A percentile compares a stretch with the other conserved stretches of the same genome.
Conservation (phyloP, 2,888 invertebrate species). For the Peribatodes rhomboidaria region DNA sequence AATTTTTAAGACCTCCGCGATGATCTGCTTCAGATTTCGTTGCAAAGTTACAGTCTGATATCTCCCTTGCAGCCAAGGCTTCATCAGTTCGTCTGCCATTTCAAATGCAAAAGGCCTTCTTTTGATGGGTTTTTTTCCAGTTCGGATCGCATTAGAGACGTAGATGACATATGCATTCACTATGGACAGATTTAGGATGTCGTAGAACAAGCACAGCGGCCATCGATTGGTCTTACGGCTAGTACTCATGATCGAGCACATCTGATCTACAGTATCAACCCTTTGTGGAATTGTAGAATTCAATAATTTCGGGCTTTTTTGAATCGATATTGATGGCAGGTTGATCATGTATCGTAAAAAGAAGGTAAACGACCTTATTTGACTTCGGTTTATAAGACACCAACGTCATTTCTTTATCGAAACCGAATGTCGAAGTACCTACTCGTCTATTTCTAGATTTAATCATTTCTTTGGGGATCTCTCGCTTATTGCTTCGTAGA, state of each 20-base stretch:
- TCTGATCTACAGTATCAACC: conserved; percentile 43
- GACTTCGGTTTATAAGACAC: conserved; percentile 23
- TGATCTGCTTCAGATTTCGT: conserved; percentile 35
- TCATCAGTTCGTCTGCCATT: conserved; percentile 28
- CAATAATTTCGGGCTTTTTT: conserved; percentile 21
- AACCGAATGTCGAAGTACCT: conserved; percentile 34
- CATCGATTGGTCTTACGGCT: conserved; percentile 42
- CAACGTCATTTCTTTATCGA: conserved; percentile 31
- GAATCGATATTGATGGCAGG: conserved; percentile 22
- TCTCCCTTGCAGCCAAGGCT: conserved; percentile 39
- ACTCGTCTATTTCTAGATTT: conserved; percentile 8
- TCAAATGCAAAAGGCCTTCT: conserved; percentile 11
- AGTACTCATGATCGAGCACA: conserved; percentile 43
- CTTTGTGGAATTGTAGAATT: conserved; percentile 10
- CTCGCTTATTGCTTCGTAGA: conserved; percentile 3
- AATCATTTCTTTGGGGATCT: background rate
- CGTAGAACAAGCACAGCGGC: conserved; percentile 42
- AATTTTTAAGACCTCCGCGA: conserved; percentile 34
- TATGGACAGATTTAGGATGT: conserved; percentile 39
- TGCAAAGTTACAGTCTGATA: conserved; percentile 39
- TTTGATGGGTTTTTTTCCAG: conserved; percentile 14
- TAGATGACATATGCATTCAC: conserved; percentile 35
- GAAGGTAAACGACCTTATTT: conserved; percentile 18
- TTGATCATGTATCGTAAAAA: conserved; percentile 20
- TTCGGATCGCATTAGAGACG: conserved; percentile 9